These are phyloP conservation scores for Tenrec ecaudatus DNA, from an alignment of 2,113 vertebrate species.

Conservation along the genomic window DNA sequence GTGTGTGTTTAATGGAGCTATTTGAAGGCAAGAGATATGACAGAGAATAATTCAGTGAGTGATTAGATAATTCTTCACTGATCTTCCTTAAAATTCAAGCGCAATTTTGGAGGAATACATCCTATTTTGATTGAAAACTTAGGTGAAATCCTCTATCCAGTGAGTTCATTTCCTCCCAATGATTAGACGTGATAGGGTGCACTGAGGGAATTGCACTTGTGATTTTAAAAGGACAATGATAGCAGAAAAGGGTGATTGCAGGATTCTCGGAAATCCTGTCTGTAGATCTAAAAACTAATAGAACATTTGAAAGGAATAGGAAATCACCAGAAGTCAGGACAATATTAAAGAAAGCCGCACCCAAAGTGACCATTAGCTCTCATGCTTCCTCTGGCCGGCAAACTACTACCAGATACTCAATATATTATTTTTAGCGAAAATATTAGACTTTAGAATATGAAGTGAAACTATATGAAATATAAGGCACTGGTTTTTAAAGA, in stretches of 20 bases:
- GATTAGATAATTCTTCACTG: neutral
- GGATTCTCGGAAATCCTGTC: neutral
- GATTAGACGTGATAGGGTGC: neutral
- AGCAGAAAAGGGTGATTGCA: neutral
- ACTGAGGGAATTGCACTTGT: neutral
- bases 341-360: neutral
- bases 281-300: neutral
- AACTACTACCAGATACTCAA: neutral
- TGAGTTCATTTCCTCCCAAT: neutral
- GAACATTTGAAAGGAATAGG: neutral
- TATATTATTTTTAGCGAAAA: neutral
- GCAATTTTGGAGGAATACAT: neutral
- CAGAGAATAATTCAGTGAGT: neutral
- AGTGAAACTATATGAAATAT: neutral
- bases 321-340: too few species aligned
- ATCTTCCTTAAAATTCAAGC: neutral
- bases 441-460: neutral
- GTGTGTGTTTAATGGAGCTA: neutral
- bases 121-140: neutral
- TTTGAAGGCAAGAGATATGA: neutral
- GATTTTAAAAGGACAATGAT: neutral
- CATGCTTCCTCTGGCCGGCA: neutral
- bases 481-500: neutral
- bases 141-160: neutral
- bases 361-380: neutral